phyloP scores from a whole-genome alignment of 2,797 vertebrate species.

The Anniella stebbinsi region DNA sequence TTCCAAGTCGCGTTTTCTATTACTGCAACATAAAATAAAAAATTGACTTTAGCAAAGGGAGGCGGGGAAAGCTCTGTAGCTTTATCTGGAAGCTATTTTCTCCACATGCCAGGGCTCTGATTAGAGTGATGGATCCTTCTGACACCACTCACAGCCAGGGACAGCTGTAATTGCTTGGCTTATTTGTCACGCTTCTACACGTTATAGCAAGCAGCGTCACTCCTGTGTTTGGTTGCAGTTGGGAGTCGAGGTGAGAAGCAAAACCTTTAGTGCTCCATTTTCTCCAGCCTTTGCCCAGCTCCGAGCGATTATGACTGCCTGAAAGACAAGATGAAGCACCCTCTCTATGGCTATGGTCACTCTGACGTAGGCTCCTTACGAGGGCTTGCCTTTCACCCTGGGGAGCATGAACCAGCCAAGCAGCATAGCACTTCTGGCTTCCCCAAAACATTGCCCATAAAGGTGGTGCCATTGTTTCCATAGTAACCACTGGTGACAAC shows the following conservation, averaged over 20 bases:
- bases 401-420: background rate
- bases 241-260: background rate
- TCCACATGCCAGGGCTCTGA: background rate
- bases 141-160: background rate
- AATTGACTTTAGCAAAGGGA: background rate
- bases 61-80: background rate
- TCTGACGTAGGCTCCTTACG: background rate
- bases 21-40: constrained; percentile 21
- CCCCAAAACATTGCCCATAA: background rate
- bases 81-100: constrained; percentile 20
- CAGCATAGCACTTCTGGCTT: background rate
- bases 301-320: background rate
- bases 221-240: background rate
- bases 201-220: constrained; percentile 30
- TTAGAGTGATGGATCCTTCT: constrained; percentile 34
- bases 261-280: background rate
- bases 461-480: background rate
- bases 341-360: background rate
- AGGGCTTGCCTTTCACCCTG: background rate
- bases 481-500: background rate
- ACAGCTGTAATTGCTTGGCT: constrained; percentile 4
- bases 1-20: background rate
- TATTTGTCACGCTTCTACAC: constrained; percentile 41
- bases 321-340: background rate
- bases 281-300: too few relatives aligned